Evolutionary conservation across 2,113 vertebrate species (phyloP).

Genomic region (Silurus meridionalis): DNA sequence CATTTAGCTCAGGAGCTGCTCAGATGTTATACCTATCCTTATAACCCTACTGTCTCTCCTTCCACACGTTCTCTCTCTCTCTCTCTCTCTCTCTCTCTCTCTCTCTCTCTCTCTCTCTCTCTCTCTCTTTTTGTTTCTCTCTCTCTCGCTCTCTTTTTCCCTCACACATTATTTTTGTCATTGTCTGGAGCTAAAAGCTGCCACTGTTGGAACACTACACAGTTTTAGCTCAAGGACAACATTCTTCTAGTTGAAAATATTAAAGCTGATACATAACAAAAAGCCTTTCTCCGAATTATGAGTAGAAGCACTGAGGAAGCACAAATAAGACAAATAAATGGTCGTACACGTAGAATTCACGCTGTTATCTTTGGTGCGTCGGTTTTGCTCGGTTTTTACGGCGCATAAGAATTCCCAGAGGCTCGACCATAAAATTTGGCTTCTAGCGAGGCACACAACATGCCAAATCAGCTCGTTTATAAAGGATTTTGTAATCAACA

Average conservation of each 20-base stretch:
- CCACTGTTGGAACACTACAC: not conserved
- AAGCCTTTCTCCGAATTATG: not conserved
- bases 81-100: not conserved
- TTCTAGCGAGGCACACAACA: not conserved
- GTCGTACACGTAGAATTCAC: not conserved
- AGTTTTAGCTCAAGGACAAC: slow-evolving; percentile 34
- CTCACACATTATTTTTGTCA: not conserved
- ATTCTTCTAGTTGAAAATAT: not conserved
- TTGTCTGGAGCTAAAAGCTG: slow-evolving; percentile 26
- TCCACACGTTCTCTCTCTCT: not conserved
- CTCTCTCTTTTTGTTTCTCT: not conserved
- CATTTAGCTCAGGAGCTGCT: slow-evolving; percentile 21
- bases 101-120: not conserved
- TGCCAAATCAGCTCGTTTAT: slow-evolving; percentile 21
- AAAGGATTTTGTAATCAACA: slow-evolving; percentile 4
- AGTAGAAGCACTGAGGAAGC: not conserved
- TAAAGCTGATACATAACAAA: slow-evolving; percentile 10
- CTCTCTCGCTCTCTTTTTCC: not conserved
- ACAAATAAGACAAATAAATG: not conserved
- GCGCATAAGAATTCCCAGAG: slow-evolving; percentile 21
- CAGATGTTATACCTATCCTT: slow-evolving; percentile 4
- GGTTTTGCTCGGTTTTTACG: slow-evolving; percentile 41
- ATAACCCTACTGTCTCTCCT: not conserved
- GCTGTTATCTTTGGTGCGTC: not conserved
- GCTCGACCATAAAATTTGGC: slow-evolving; percentile 46